Evolutionary conservation across 2,888 invertebrate genomes (phyloP), one percentile per base, ranked within the genome.

Genomic region (Syrphus vitripennis): DNA sequence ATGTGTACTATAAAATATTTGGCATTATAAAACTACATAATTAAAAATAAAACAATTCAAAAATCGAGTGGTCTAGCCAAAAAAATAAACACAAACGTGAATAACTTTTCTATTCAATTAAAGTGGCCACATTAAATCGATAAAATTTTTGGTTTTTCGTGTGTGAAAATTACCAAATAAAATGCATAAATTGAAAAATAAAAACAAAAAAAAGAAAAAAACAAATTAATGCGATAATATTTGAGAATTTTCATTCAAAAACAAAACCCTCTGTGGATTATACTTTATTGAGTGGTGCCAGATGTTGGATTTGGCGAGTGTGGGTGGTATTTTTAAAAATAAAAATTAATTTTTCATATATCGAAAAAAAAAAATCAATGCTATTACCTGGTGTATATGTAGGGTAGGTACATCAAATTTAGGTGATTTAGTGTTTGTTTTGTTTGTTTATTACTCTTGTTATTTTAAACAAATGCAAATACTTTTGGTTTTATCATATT

Each of bases 51-150:
- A 34, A 57, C 59, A 75, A 70, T 70, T 70, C 5, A 63, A 48
- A 26, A n/a, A 12, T 19, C 57, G 26, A 75, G 83, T 83, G 80
- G 83, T 80, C 57, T 42, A 29, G 48, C 24, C 63, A 53, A 31
- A 16, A 37, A 80, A 74, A 65, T 65, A 83, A 75, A 75, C 75
- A 74, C 53, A 79, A 82, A 48, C 10, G 31, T 26, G 7, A 1
- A 5, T 12, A 3, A n/a, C 0, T 1, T 3, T 5, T 26, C 19
- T 37, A 24, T 45, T 48, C 53, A 74, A 74, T 74, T 24, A 79
- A 79, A 83, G 77, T 83, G 67, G 78, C 78, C 82, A 72, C 59
- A 59, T 59, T 21, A 50, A 72, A 72, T 78, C 16, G 24, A 50
- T 67, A 9, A 24, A 77, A 42, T 48, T 53, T n/a, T 65, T 3